These are phyloP conservation scores for Drosophila pseudoananassae DNA, from an alignment of 1,140 invertebrate genomes.

Conservation along the genomic window DNA sequence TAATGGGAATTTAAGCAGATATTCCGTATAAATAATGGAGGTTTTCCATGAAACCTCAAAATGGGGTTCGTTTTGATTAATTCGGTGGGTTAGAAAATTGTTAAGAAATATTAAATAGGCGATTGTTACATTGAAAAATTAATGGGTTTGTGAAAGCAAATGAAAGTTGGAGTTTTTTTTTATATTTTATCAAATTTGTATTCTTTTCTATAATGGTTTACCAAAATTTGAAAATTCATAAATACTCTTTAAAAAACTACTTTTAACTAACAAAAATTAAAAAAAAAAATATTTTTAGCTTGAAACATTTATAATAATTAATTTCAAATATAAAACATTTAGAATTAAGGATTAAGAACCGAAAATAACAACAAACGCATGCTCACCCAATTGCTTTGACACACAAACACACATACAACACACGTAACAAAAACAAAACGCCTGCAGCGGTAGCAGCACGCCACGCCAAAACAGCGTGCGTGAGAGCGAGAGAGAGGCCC, in stretches of 20 bases:
- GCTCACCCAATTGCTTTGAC: conserved; percentile 77
- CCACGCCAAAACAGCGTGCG: conserved; percentile 4
- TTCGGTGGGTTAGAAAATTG: not conserved
- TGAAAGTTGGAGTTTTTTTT: not conserved
- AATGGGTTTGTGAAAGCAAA: not conserved
- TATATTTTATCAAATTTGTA: too few relatives aligned
- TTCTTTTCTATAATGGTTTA: too few relatives aligned
- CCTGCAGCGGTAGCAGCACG: conserved; percentile 41
- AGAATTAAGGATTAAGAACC: not conserved
- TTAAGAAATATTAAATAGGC: conserved; percentile 7
- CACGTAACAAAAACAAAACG: conserved; percentile 67
- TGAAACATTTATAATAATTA: not conserved
- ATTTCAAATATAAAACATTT: not conserved
- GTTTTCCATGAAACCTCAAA: not conserved
- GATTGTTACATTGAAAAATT: not conserved
- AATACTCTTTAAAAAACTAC: too few relatives aligned
- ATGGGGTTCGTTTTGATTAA: not conserved
- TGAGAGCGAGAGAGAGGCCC: not conserved
- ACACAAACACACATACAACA: conserved; percentile 76
- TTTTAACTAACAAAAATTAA: not conserved
- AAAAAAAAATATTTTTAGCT: not conserved
- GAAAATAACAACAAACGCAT: conserved; percentile 36
- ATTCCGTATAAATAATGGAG: conserved; percentile 28
- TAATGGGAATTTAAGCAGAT: conserved; percentile 44
- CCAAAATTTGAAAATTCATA: too few relatives aligned